Base-by-base conservation (phyloP, 2,113 vertebrate genomes). In the Baryphthengus martii region DNA sequence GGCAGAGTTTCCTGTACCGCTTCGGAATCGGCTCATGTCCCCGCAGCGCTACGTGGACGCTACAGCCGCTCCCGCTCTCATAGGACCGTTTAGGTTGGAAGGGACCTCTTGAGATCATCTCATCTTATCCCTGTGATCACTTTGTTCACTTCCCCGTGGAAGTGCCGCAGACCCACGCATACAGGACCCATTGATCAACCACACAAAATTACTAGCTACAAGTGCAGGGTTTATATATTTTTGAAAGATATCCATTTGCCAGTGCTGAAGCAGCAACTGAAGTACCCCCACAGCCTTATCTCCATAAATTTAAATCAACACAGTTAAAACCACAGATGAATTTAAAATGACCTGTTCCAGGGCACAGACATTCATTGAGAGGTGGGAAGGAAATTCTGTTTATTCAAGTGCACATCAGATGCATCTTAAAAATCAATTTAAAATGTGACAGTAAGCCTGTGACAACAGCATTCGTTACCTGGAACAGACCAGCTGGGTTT, bases 71-170 rank as follows among this genome's bases (percentile, higher is more conserved):
- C 49, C 52, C 31, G 50, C 31, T 28, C 9, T 11, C 39, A 55
- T 35, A 29, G 23, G 31, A n/a, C 14, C 17, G 1, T 44, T 78
- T 40, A 8, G 2, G 12, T 49, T 66, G 17, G 31, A 62, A 81
- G 24, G 11, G 14, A 58, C 14, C 9, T 87, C 37, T 17, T 13
- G 33, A 76, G 24, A 66, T 72, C 67, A 39, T 31, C 35, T 45
- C 47, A 16, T 24, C 47, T 37, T 49, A 70, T 7, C 17, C 5
- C 2, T 63, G 24, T 0, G 0, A 72, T 71, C 25, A 14, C 13
- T 70, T 63, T 11, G 21, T 47, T 85, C 31, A 7, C 26, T 47
- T 83, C n/a, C 26, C 15, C 0, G 3, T 17, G 55, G 28, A 78
- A 83, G 18, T 17, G 33, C 13, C 42, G 53, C 31, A 63, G 62